These are phyloP conservation scores for Sminthurides aquaticus DNA, from an alignment of 2,888 invertebrate genomes.

Conservation along the genomic window DNA sequence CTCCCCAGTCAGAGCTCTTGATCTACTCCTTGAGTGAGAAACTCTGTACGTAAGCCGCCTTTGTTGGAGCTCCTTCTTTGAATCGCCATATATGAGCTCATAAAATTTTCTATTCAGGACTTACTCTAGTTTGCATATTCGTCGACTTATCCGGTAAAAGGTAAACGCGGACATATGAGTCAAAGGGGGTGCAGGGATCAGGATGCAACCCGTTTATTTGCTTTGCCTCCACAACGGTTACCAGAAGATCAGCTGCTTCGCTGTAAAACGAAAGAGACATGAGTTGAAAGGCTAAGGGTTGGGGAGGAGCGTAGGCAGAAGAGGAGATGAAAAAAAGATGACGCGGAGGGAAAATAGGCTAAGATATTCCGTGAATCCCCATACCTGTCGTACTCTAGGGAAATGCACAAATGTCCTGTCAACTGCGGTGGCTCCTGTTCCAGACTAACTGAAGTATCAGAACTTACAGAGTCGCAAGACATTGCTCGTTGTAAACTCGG, in stretches of 20 bases:
- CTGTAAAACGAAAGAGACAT: conserved; percentile 48
- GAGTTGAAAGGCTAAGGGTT: background rate
- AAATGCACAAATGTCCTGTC: conserved; percentile 68
- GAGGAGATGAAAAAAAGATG: background rate
- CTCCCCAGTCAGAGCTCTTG: too few species aligned
- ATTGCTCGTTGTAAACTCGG: conserved; percentile 58
- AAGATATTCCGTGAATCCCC: too few species aligned
- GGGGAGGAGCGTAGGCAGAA: background rate
- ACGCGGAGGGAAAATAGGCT: background rate
- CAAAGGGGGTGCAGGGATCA: conserved; percentile 54
- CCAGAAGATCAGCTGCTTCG: conserved; percentile 55
- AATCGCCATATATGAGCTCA: too few species aligned
- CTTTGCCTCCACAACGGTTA: conserved; percentile 69
- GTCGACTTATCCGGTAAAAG: conserved; percentile 63
- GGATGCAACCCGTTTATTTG: conserved; percentile 59
- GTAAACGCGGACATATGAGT: conserved; percentile 69
- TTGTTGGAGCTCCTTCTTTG: too few species aligned
- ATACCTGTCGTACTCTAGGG: conserved; percentile 70
- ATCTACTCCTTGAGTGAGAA: background rate
- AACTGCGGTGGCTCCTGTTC: conserved; percentile 61
- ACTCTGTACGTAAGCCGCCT: too few species aligned
- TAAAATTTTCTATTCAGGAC: conserved; percentile 15
- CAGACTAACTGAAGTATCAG: conserved; percentile 66
- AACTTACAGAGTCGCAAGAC: conserved; percentile 72
- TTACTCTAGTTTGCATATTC: conserved; percentile 60